Conservation (phyloP, 2,797 vertebrate species). For the Rhabdophis nuchalis region DNA sequence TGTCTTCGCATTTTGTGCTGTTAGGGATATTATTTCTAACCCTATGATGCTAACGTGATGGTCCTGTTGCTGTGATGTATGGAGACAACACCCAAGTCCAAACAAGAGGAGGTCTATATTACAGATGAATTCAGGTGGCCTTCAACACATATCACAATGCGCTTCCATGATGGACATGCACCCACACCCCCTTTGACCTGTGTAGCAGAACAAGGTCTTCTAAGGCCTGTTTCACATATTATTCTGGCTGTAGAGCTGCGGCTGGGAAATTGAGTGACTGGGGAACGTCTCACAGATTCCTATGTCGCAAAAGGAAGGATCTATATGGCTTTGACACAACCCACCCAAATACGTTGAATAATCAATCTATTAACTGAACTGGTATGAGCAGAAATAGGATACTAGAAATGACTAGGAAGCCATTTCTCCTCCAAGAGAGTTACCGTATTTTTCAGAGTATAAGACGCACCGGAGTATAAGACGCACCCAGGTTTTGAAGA, state of each 20-base stretch:
- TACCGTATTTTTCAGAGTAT: too few relatives aligned
- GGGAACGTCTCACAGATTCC: too few relatives aligned
- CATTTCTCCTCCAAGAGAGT: not conserved
- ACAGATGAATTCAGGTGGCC: conserved; percentile 16
- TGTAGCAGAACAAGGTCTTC: conserved; percentile 30
- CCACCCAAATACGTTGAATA: not conserved
- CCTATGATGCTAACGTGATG: conserved; percentile 44
- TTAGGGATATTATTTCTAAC: conserved; percentile 43
- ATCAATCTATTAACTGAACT: not conserved
- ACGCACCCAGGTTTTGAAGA: too few relatives aligned
- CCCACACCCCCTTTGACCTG: conserved; percentile 28
- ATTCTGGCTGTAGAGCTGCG: not conserved
- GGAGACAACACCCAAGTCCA: not conserved
- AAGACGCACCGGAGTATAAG: too few relatives aligned
- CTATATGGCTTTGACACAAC: not conserved
- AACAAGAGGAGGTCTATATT: conserved; percentile 12
- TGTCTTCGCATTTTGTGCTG: conserved; percentile 56
- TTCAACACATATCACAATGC: conserved; percentile 39
- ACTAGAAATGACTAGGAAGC: not conserved
- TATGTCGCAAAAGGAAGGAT: not conserved
- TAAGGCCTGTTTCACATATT: not conserved
- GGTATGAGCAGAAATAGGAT: not conserved
- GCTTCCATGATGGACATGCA: conserved; percentile 41
- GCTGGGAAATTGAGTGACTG: not conserved
- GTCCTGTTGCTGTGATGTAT: conserved; percentile 13